Evolutionary conservation across 2,888 invertebrate genomes (phyloP).

Genomic region (Anthophora plumipes): DNA sequence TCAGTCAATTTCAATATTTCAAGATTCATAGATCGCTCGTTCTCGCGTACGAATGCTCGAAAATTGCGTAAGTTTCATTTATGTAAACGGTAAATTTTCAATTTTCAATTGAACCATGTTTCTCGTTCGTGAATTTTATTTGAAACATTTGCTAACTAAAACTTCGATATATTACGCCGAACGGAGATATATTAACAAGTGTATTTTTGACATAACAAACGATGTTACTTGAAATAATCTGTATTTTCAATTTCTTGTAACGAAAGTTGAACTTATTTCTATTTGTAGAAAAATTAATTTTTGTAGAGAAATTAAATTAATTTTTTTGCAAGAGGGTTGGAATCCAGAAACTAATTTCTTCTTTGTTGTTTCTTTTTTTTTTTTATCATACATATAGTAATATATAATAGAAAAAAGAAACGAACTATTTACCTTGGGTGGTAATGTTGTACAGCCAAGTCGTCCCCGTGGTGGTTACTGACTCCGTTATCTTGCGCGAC

Average conservation of each 20-base stretch:
- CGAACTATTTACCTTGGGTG: slow-evolving; percentile 58
- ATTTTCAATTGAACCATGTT: not conserved
- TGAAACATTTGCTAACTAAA: not conserved
- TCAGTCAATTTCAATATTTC: slow-evolving; percentile 29
- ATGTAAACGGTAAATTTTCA: not conserved
- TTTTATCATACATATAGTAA: too few species aligned
- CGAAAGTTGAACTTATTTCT: not conserved
- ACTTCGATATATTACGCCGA: not conserved
- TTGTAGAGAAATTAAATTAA: too few species aligned
- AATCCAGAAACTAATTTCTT: too few species aligned
- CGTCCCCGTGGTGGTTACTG: slow-evolving; percentile 64
- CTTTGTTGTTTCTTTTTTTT: too few species aligned
- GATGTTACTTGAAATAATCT: not conserved
- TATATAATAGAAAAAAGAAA: too few species aligned
- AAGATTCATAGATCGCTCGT: not conserved
- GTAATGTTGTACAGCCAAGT: slow-evolving; percentile 68
- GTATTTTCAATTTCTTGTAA: not conserved
- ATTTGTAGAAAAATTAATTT: too few species aligned
- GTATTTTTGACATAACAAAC: not conserved
- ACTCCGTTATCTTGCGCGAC: slow-evolving; percentile 49
- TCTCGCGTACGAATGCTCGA: not conserved
- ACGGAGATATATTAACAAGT: not conserved
- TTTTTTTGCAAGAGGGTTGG: not conserved
- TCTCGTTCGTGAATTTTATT: not conserved
- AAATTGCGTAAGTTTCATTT: not conserved